Base-by-base conservation (phyloP, 2,113 vertebrate genomes). In the Prunella himalayana region DNA sequence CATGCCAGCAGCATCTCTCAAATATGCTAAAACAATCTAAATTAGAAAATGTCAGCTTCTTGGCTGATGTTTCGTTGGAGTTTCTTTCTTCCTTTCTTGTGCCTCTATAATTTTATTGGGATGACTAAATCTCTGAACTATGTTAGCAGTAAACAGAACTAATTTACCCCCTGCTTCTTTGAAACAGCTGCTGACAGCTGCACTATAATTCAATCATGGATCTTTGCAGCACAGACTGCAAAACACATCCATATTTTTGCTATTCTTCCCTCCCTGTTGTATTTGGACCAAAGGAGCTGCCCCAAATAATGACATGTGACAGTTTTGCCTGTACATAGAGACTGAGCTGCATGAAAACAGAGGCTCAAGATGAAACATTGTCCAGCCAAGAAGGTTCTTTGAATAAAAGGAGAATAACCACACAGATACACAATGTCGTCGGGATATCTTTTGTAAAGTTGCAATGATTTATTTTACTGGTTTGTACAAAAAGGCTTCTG, bases 171-270 rank as follows among this genome's bases (percentile, higher is more conserved):
- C 97, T 81, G 94, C 96, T 95, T 97, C 97, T 97, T 88, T 94
- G 96, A 98, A 98, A 97, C 98, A 98, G 98, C 98, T 98, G 98
- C 96, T 98, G 98, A 98, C 98, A 98, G 98, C 98, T 98, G 98
- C 91, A 50, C 96, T 96, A 87, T 96, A 97, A 97, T 97, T 97
- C 97, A 97, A 97, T 97, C 96, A 96, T 8, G 90, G 94, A 97
- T 91, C 97, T 97, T 92, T 97, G 97, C 91, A 91, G 91, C 25
- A 33, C 56, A 92, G 88, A 77, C 96, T 95, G 95, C 96, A 93
- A 97, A 92, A 86, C 70, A 93, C 86, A 96, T 72, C 86, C 95
- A 61, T 94, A 81, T 96, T 97, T 88, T 92, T 77, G 82, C 72
- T 65, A 31, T 64, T 95, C 72, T 92, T 91, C 72, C 71, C 15